Percentiles rank a stretch among this genome's conserved stretches.
phyloP scores from a whole-genome alignment of 2,888 invertebrate species.

The Eueremaeus valkanovi region DNA sequence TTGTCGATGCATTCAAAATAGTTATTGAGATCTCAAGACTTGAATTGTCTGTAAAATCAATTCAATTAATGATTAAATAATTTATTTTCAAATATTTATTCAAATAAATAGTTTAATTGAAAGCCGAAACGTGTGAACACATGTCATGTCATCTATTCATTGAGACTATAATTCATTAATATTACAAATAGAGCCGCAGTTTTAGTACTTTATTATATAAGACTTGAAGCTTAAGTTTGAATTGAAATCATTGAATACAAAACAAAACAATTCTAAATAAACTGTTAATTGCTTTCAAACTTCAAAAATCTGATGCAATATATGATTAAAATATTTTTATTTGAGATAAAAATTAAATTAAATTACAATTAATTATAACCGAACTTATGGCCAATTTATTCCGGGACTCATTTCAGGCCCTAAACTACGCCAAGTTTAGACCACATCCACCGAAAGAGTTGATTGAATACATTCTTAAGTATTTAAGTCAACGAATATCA shows the following conservation, averaged over 20 bases:
- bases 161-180: too few species aligned
- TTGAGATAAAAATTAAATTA: background rate
- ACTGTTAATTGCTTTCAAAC: background rate
- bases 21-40: too few species aligned
- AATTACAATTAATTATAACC: background rate
- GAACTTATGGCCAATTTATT: constrained; percentile 23
- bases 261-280: background rate
- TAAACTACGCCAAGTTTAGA: constrained; percentile 35
- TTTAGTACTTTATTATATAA: too few species aligned
- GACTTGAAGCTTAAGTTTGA: too few species aligned
- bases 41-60: background rate
- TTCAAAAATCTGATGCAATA: constrained; percentile 17
- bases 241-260: background rate
- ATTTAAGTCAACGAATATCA: background rate
- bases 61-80: background rate
- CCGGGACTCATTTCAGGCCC: background rate
- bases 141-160: constrained; percentile 8
- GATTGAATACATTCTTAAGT: constrained; percentile 20
- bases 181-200: too few species aligned
- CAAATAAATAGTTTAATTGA: background rate
- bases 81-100: background rate
- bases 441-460: constrained; percentile 35
- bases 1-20: too few species aligned
- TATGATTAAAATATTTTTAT: background rate
- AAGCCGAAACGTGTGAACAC: constrained; percentile 28